These are phyloP conservation scores for Trichonephila clavipes DNA, from an alignment of 1,140 invertebrate genomes.

Conservation along the genomic window DNA sequence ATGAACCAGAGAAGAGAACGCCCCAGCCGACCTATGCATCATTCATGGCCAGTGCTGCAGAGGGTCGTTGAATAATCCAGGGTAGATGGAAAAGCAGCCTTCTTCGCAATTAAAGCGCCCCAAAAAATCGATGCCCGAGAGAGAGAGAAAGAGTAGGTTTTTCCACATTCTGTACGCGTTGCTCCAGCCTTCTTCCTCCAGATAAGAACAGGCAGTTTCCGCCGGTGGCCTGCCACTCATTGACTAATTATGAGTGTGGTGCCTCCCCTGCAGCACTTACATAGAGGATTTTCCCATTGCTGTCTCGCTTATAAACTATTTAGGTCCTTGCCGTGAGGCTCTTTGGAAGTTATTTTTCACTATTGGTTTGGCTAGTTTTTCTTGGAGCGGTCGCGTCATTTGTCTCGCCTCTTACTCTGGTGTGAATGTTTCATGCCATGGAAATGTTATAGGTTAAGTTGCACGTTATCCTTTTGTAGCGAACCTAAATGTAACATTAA, in stretches of 20 bases:
- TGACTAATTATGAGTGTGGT: slow-evolving; percentile 49
- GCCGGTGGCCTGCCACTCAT: slow-evolving; percentile 32
- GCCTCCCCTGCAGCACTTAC: neutral
- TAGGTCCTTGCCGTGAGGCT: neutral
- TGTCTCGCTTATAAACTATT: slow-evolving; percentile 16
- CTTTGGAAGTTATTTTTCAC: neutral
- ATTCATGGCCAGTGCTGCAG: slow-evolving; percentile 65
- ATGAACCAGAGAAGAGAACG: slow-evolving; percentile 57
- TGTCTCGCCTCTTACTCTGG: neutral
- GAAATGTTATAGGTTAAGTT: too few relatives aligned
- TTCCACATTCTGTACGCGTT: slow-evolving; percentile 19
- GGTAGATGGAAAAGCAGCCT: slow-evolving; percentile 28
- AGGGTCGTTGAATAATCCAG: slow-evolving; percentile 74
- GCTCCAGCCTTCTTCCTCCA: neutral
- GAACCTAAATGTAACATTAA: too few relatives aligned
- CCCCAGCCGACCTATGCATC: slow-evolving; percentile 67
- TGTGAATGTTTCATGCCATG: neutral
- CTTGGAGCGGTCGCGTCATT: neutral
- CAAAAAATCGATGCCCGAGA: slow-evolving; percentile 71
- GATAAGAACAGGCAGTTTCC: slow-evolving; percentile 37
- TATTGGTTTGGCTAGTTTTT: neutral
- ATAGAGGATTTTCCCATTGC: slow-evolving; percentile 26
- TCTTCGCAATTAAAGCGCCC: slow-evolving; percentile 70
- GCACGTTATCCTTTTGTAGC: too few relatives aligned
- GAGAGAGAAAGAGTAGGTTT: slow-evolving; percentile 47